A percentile compares a stretch with the other conserved stretches of the same genome.
These are phyloP conservation scores for Andrena haemorrhoa DNA, from an alignment of 2,888 invertebrate genomes.

Conservation along the genomic window DNA sequence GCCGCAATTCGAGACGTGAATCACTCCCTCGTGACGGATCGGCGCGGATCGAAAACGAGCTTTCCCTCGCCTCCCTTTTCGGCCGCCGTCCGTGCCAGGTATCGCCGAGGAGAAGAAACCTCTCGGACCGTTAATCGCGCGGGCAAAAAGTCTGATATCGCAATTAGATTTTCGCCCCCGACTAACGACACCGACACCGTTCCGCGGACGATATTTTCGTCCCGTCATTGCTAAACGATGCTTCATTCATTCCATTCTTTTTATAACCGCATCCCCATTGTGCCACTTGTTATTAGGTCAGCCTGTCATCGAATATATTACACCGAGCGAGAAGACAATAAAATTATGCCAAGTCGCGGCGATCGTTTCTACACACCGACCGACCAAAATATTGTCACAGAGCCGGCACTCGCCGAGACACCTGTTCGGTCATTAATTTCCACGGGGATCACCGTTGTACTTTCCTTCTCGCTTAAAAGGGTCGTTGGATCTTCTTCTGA, in stretches of 20 bases:
- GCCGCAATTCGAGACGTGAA: conserved; percentile 44
- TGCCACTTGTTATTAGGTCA: conserved; percentile 68
- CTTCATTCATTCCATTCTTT: conserved; percentile 50
- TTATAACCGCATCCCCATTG: conserved; percentile 49
- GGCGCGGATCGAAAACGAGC: neutral
- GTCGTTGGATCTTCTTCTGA: too few relatives aligned
- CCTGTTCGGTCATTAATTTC: conserved; percentile 44
- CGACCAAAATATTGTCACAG: conserved; percentile 59
- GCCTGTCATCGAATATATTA: conserved; percentile 64
- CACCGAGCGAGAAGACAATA: conserved; percentile 55
- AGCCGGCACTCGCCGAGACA: conserved; percentile 22
- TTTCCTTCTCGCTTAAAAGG: neutral
- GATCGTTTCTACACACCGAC: conserved; percentile 35
- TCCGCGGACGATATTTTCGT: conserved; percentile 45
- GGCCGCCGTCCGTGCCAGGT: neutral
- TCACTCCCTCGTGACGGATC: conserved; percentile 37
- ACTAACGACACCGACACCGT: conserved; percentile 22
- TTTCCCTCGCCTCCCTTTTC: neutral
- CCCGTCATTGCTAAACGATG: conserved; percentile 49
- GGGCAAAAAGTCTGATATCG: neutral
- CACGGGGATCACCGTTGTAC: neutral
- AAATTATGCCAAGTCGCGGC: conserved; percentile 69
- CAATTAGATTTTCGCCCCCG: neutral
- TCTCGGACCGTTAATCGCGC: neutral
- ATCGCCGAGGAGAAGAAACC: too few relatives aligned